Evolutionary conservation across 1,140 invertebrate species (phyloP), one percentile per base, ranked within the genome.

Genomic region (Drosophila biarmipes): DNA sequence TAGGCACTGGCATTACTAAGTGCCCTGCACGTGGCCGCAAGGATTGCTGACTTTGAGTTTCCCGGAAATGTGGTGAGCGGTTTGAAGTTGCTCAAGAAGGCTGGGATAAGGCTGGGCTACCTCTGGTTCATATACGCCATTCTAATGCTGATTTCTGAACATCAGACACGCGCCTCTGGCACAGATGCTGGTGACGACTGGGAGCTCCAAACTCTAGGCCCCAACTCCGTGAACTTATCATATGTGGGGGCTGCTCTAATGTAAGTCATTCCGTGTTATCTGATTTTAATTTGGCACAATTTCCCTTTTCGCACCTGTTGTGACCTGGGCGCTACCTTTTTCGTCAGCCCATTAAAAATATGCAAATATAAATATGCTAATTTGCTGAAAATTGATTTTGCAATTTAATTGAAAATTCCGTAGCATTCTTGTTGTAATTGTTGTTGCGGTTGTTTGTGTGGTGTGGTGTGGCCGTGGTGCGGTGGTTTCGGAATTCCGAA

Each of bases 271-370:
- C 69, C 62, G 63, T 77, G 64, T 89, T 89, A 89, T 89, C 84
- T 89, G 84, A 89, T 89, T 89, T 89, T 89, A 89, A 89, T 89
- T 89, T 89, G 75, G 59, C 64, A 73, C 85, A 89, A 89, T 89
- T 84, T 74, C 62, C 76, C 76, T 73, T 82, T 82, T 84, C 72
- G 76, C 84, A 89, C 84, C 84, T 89, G 79, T 89, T 89, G 72
- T 75, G 79, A 78, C 81, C 82, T 14, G 19, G n/a, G 40, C 35
- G 27, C 29, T 10, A 31, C 42, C 8, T 10, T 0, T 45, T 34
- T 51, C 19, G 17, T 19, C 67, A 24, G 37, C 17, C 42, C 49
- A 73, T 86, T 78, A 67, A 76, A 80, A 66, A 72, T 89, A 89
- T 84, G 79, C 75, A 84, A 89, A 87, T 90, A 82, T 77, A 80